Conservation (phyloP, 2,888 invertebrate genomes). For the Disparrhopalites patrizii region DNA sequence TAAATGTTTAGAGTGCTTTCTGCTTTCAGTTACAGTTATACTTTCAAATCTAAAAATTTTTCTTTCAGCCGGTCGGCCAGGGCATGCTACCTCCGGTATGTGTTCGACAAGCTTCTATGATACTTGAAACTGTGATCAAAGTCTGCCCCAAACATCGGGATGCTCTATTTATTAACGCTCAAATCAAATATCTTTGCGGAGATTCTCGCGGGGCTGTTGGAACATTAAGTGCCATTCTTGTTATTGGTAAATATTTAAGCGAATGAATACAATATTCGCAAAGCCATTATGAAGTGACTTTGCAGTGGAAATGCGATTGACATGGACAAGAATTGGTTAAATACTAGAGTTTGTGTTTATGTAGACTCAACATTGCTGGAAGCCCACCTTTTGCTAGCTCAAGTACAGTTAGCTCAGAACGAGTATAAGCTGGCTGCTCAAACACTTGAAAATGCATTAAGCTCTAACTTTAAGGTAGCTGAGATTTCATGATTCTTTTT, state of each 20-base stretch:
- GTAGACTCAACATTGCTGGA: conserved; percentile 76
- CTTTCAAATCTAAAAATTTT: no score
- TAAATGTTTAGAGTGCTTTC: not conserved
- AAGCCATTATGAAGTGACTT: not conserved
- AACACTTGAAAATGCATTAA: conserved; percentile 81
- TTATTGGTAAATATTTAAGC: conserved; percentile 52
- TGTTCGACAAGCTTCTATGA: conserved; percentile 60
- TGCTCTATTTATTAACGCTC: conserved; percentile 53
- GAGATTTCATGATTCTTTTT: not conserved
- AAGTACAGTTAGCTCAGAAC: conserved; percentile 65
- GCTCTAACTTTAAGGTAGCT: conserved; percentile 77
- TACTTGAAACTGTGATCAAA: conserved; percentile 68
- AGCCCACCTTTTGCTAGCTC: conserved; percentile 79
- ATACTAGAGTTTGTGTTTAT: not conserved
- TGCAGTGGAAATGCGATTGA: not conserved
- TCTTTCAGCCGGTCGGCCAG: conserved; percentile 60
- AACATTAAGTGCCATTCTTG: conserved; percentile 68
- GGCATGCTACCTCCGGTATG: conserved; percentile 54
- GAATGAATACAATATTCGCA: not conserved
- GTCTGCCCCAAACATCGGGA: conserved; percentile 75
- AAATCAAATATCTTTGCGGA: conserved; percentile 74
- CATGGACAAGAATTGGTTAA: not conserved
- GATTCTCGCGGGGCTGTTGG: conserved; percentile 68
- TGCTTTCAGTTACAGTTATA: no score
- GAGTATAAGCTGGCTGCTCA: conserved; percentile 73